Evolutionary conservation across 2,888 invertebrate genomes (phyloP).

Genomic region (Synanthedon myopaeformis): DNA sequence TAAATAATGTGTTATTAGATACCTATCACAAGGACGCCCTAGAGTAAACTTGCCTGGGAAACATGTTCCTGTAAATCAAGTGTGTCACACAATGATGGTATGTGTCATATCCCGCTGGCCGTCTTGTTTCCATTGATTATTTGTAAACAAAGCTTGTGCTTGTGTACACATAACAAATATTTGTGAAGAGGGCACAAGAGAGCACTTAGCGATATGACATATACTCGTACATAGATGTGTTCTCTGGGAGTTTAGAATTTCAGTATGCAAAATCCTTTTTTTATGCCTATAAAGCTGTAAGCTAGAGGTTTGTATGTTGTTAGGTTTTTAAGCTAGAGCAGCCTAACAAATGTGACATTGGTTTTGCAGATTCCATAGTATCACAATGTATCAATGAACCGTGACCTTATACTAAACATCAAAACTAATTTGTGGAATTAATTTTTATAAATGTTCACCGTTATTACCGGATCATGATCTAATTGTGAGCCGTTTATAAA

Average conservation of each 20-base stretch:
- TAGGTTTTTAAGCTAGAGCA: too few species aligned
- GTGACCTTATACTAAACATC: too few species aligned
- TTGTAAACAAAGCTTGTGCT: conserved; percentile 37
- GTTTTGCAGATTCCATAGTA: too few species aligned
- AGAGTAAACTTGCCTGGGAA: neutral
- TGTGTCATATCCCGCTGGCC: conserved; percentile 8
- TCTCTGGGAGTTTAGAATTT: neutral
- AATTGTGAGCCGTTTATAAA: conserved; percentile 53
- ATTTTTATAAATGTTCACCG: conserved; percentile 23
- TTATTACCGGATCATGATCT: conserved; percentile 28
- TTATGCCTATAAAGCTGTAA: conserved; percentile 4
- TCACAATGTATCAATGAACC: too few species aligned
- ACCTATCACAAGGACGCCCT: neutral
- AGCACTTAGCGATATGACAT: conserved; percentile 49
- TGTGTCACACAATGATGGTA: conserved; percentile 7
- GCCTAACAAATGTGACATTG: too few species aligned
- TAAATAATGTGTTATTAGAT: neutral
- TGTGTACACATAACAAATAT: conserved; percentile 42
- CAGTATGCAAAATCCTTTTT: neutral
- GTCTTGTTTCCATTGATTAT: conserved; percentile 39
- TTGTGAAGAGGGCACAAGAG: conserved; percentile 45
- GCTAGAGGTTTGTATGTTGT: too few species aligned
- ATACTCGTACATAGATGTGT: conserved; percentile 3
- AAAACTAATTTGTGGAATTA: too few species aligned
- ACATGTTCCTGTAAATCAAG: conserved; percentile 2